These are phyloP conservation scores for Hephaestus fuliginosus DNA, from an alignment of 2,797 vertebrate genomes.

Conservation along the genomic window DNA sequence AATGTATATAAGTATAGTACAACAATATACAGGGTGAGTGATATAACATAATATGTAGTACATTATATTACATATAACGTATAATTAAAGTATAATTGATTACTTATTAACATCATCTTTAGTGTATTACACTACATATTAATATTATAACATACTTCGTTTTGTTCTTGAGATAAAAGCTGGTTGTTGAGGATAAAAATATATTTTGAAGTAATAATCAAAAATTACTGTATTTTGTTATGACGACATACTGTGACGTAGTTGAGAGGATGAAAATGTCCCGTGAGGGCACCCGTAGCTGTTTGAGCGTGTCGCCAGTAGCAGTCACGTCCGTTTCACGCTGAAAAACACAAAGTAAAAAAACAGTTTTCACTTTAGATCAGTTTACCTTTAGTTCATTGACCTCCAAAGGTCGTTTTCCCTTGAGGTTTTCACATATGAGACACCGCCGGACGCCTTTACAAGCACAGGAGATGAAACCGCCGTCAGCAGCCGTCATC, in stretches of 20 bases:
- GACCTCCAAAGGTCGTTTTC: not conserved
- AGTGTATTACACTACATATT: too few species aligned
- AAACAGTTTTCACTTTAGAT: fast-evolving
- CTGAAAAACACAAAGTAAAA: not conserved
- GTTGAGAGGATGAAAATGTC: not conserved
- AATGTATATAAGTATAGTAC: too few species aligned
- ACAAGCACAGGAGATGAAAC: slow-evolving; percentile 47
- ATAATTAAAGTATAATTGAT: too few species aligned
- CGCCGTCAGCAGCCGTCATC: slow-evolving; percentile 30
- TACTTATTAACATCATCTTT: too few species aligned
- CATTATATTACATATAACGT: too few species aligned
- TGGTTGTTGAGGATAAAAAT: fast-evolving
- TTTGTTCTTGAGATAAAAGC: not conserved
- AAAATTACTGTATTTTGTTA: not conserved
- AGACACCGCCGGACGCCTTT: slow-evolving; percentile 79
- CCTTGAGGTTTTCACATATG: slow-evolving; percentile 52
- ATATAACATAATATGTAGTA: too few species aligned
- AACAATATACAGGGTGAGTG: too few species aligned
- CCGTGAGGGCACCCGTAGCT: slow-evolving; percentile 44
- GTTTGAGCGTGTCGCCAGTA: not conserved
- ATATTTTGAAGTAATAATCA: too few species aligned
- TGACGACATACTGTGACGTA: not conserved
- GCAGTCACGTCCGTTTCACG: not conserved
- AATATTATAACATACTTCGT: too few species aligned
- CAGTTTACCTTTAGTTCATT: slow-evolving; percentile 53